Base-by-base conservation (phyloP, 2,113 vertebrate genomes). In the Xyliphius kryptos region DNA sequence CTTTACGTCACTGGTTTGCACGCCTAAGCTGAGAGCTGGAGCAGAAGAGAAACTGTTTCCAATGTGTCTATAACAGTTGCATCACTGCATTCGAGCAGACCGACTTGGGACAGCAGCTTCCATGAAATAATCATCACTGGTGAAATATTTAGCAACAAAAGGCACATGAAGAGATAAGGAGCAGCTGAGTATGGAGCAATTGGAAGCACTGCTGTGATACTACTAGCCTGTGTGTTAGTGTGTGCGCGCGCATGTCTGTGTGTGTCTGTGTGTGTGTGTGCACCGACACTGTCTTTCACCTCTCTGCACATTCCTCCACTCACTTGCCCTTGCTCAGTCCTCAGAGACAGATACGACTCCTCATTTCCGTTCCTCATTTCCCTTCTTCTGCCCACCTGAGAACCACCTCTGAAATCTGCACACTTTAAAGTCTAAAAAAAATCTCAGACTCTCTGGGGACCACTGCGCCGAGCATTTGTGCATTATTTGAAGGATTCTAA, bases 81-180 rank as follows among this genome's bases (percentile, higher is more conserved):
- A 43, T 38, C 38, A 60, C 66, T 17, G 41, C 64, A 40, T 49
- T 40, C 37, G 10, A 20, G 19, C 55, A 76, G 76, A 79, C 76
- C 70, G 79, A 76, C 76, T 19, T 40, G 63, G 68, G 54, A 75
- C 43, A 67, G 76, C 76, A 78, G 75, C 67, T 73, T 76, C 77
- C 75, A 85, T 85, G 74, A 85, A 86, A 86, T 82, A 84, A 84
- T 86, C 76, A 86, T 81, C 57, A 54, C 69, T 78, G 68, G 77
- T 87, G 78, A 85, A 87, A 84, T 82, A 85, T 85, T 86, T 77
- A 85, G 74, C 36, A 56, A 73, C 67, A 79, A 82, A 82, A 77
- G 69, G 68, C 76, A 56, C 76, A 76, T 56, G 64, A 76, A 81
- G 64, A 76, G 79, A 80, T 71, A 73, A 78, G 72, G 72, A 71